Conservation (phyloP, 2,888 invertebrate genomes). For the Eupithecia insigniata region DNA sequence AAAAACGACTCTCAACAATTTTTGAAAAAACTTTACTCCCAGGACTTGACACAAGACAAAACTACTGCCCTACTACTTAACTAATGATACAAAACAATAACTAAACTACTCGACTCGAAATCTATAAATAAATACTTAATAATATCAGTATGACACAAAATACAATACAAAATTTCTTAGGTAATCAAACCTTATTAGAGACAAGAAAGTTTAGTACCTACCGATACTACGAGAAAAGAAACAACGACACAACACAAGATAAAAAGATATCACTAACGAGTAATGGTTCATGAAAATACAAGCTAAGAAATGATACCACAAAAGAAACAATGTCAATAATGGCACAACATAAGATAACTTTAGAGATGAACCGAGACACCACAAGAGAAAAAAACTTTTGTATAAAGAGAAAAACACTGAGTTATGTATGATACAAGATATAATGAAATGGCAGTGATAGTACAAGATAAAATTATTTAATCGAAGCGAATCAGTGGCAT, state of each 20-base stretch:
- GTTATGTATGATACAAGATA: neutral
- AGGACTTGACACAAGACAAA: neutral
- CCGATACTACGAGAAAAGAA: neutral
- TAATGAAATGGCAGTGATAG: neutral
- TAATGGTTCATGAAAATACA: neutral
- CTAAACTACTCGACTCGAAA: no score
- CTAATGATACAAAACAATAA: no score
- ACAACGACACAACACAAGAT: no score
- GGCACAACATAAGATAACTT: neutral
- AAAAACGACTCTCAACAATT: neutral
- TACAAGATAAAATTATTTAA: neutral
- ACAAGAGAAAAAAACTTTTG: neutral
- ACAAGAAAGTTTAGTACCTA: neutral
- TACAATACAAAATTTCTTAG: no score
- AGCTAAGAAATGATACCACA: neutral
- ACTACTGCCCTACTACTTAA: neutral
- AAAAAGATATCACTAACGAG: neutral
- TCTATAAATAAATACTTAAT: no score
- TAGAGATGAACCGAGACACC: no score
- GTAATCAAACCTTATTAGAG: no score
- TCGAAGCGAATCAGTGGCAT: neutral
- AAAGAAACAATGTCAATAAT: neutral
- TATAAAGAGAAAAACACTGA: neutral
- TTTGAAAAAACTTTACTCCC: neutral
- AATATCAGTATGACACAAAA: no score